phyloP scores from a whole-genome alignment of 2,888 invertebrate genomes.

The Macrophya alboannulata region DNA sequence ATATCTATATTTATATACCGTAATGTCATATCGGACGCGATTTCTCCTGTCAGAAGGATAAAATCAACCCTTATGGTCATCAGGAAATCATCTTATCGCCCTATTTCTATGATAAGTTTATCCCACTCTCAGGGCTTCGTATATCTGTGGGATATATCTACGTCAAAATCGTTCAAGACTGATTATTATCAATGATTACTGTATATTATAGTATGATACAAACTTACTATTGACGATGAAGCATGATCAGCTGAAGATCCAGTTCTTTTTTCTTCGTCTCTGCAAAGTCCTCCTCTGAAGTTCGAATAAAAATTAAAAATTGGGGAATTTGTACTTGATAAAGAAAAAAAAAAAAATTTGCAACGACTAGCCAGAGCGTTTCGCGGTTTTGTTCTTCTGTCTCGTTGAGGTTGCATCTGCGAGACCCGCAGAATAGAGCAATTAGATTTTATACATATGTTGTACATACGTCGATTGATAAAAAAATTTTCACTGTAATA shows the following conservation, averaged over 20 bases:
- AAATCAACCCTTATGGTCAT: neutral
- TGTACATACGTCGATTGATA: conserved; percentile 8
- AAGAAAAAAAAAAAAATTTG: too few relatives aligned
- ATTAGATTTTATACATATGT: neutral
- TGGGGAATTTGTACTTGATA: too few relatives aligned
- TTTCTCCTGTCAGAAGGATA: neutral
- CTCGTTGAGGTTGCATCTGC: too few relatives aligned
- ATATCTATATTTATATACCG: neutral
- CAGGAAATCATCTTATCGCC: neutral
- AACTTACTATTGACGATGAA: conserved; percentile 11
- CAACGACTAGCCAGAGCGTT: too few relatives aligned
- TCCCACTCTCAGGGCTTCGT: neutral
- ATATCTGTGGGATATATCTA: neutral
- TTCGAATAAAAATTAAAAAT: too few relatives aligned
- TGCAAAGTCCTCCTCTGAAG: too few relatives aligned
- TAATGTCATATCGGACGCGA: neutral
- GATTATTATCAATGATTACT: neutral
- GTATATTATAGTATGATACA: neutral
- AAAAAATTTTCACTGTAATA: neutral
- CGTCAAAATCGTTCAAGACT: neutral
- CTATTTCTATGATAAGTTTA: conserved; percentile 23
- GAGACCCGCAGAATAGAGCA: neutral
- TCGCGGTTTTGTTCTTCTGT: neutral
- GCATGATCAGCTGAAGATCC: neutral
- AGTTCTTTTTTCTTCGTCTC: neutral